Base-by-base conservation (phyloP, 2,113 vertebrate species). In the Polypterus senegalus region DNA sequence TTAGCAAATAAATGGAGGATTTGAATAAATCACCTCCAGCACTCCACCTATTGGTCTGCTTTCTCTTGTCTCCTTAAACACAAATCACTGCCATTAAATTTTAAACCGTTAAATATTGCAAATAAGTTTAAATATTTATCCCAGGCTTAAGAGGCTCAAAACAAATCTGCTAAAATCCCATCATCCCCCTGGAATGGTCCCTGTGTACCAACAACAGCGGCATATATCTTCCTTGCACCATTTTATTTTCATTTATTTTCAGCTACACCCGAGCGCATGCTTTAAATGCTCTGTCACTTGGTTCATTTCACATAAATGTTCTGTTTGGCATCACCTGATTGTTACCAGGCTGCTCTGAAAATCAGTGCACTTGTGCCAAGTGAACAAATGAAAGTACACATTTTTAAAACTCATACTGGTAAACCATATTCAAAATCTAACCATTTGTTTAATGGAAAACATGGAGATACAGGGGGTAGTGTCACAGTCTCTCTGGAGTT, bases 1-100 rank as follows among this genome's bases (percentile, higher is more conserved):
- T 85, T 78, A 83, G 74, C 68, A 67, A 76, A 73, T 79, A 78
- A 83, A 82, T 78, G 73, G 69, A 69, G 75, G 79, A 80, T 81
- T 84, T 81, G 68, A 86, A 82, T 82, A 76, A 81, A 75, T 72
- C 73, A 70, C 72, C 76, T 73, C 57, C 44, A 65, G 67, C 69
- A 65, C 58, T 76, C 69, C 74, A 76, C 76, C 75, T 75, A 71
- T 71, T 68, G 72, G 62, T 64, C 69, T 68, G 54, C 58, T 62
- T 75, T 67, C 66, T 63, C 47, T 47, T 62, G 54, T 63, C 58
- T 69, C 61, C 46, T 9, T 54, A 60, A 67, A 68, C 57, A 27
- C 55, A 62, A 64, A 69, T 67, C 66, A 62, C 51, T 59, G 68
- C 72, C 69, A 70, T 70, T 65, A 75, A 74, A 74, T 73, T 68